Evolutionary conservation across 2,888 invertebrate genomes (phyloP).

Genomic region (Tromatobia lineatoria): DNA sequence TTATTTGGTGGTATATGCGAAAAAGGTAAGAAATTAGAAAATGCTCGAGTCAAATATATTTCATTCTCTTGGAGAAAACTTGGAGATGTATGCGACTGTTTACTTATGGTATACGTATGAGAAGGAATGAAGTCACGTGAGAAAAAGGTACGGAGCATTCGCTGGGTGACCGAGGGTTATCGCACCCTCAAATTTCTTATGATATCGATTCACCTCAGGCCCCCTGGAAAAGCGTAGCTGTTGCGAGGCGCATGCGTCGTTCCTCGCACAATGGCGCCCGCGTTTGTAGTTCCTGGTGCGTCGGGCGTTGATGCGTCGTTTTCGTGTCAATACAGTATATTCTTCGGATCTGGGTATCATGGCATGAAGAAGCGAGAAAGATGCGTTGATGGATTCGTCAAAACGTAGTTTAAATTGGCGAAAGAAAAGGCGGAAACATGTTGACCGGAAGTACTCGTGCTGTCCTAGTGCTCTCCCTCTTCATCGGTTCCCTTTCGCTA

Average conservation of each 20-base stretch:
- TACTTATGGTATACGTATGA: background rate
- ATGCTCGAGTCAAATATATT: too few species aligned
- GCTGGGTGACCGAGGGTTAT: constrained; percentile 40
- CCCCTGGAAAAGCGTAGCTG: constrained; percentile 28
- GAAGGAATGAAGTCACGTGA: background rate
- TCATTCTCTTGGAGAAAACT: background rate
- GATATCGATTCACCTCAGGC: constrained; percentile 75
- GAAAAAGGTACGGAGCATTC: background rate
- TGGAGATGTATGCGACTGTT: background rate
- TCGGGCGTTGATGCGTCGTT: constrained; percentile 29
- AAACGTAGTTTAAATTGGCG: constrained; percentile 26
- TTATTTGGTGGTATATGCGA: too few species aligned
- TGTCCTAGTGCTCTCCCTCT: constrained; percentile 48
- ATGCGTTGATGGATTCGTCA: constrained; percentile 50
- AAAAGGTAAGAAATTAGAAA: too few species aligned
- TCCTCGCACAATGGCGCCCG: constrained; percentile 60
- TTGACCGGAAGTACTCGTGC: constrained; percentile 51
- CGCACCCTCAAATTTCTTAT: constrained; percentile 70
- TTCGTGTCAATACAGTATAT: background rate
- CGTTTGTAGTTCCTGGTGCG: constrained; percentile 28
- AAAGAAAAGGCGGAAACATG: constrained; percentile 48
- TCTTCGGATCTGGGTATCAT: background rate
- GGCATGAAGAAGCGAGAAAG: constrained; percentile 20
- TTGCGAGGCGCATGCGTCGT: constrained; percentile 71
- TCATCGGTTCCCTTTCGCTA: constrained; percentile 55